Evolutionary conservation across 2,888 invertebrate species (phyloP).

Genomic region (Biston betularia): DNA sequence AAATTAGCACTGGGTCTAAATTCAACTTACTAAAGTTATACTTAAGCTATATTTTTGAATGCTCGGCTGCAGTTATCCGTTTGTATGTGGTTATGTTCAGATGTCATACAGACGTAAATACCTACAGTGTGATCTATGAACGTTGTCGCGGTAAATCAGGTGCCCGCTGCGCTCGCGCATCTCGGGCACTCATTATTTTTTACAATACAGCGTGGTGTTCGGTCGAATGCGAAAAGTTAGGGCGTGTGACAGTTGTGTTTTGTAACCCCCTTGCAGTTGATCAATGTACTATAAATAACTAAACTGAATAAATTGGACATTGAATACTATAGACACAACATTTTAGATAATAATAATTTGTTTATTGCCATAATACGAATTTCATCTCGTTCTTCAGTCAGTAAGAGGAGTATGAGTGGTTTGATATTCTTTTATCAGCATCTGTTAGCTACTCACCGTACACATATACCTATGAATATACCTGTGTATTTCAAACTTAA

Average conservation of each 20-base stretch:
- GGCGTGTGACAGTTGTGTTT: slow-evolving; percentile 36
- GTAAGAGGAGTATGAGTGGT: too few relatives aligned
- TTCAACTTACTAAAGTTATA: background rate
- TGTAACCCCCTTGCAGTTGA: background rate
- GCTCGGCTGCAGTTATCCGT: background rate
- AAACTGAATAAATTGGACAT: background rate
- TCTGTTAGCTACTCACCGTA: too few relatives aligned
- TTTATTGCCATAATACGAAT: too few relatives aligned
- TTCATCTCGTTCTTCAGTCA: too few relatives aligned
- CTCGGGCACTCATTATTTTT: slow-evolving; percentile 65
- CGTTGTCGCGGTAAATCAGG: slow-evolving; percentile 62
- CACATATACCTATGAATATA: too few relatives aligned
- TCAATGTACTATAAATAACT: background rate
- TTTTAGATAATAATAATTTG: too few relatives aligned
- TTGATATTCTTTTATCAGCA: too few relatives aligned
- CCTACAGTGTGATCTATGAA: slow-evolving; percentile 66
- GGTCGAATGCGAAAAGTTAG: slow-evolving; percentile 64
- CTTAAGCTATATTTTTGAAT: slow-evolving; percentile 19
- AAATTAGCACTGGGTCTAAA: background rate
- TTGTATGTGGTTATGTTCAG: slow-evolving; percentile 42
- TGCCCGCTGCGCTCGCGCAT: slow-evolving; percentile 61
- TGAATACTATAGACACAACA: too few relatives aligned
- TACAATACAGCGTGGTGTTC: slow-evolving; percentile 70
- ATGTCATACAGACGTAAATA: slow-evolving; percentile 56
- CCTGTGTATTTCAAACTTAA: too few relatives aligned